These are phyloP conservation scores for Falco peregrinus DNA, from an alignment of 2,797 vertebrate species.

Conservation along the genomic window DNA sequence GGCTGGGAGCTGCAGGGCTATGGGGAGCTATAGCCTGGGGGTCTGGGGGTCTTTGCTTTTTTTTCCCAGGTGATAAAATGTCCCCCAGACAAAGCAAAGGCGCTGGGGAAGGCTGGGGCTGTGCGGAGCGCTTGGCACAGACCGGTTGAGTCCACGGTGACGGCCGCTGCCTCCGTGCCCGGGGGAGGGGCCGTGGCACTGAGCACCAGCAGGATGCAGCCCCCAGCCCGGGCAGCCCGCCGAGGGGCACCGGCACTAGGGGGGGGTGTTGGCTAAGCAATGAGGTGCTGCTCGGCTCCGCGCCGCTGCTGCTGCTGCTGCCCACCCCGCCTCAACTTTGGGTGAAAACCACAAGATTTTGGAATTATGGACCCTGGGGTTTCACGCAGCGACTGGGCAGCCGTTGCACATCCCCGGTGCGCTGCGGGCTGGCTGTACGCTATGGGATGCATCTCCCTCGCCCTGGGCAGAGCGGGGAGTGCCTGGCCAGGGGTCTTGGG, in stretches of 20 bases:
- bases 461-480: background rate
- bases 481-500: rapidly evolving
- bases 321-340: background rate
- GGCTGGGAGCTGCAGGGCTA: background rate
- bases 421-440: background rate
- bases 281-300: background rate
- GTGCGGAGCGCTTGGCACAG: background rate
- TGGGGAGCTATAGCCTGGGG: no score
- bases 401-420: rapidly evolving
- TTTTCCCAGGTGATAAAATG: rapidly evolving
- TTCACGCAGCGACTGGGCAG: no score
- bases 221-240: background rate
- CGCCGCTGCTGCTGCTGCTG: background rate
- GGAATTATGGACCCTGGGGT: rapidly evolving
- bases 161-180: background rate
- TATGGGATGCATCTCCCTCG: rapidly evolving
- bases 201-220: background rate
- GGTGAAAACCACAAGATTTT: background rate
- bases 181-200: rapidly evolving
- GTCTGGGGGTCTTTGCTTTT: background rate
- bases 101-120: rapidly evolving
- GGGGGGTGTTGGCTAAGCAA: slow-evolving; percentile 53
- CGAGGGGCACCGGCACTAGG: slow-evolving; percentile 43
- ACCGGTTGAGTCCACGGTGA: background rate
- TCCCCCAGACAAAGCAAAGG: rapidly evolving